These are phyloP conservation scores for Polypedilum pembai DNA, from an alignment of 1,140 invertebrate genomes.

Conservation along the genomic window DNA sequence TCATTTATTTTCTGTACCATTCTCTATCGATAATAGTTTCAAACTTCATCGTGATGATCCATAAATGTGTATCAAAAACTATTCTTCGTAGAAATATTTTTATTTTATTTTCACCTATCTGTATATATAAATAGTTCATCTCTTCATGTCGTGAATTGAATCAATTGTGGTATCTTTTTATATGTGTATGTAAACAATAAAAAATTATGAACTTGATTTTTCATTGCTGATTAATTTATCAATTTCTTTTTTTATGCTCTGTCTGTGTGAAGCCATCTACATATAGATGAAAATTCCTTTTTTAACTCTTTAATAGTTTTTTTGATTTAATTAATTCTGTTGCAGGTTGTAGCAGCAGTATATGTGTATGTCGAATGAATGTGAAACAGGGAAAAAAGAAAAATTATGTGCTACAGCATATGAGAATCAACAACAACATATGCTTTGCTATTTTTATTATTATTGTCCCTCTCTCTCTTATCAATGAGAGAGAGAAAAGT, in stretches of 20 bases:
- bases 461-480: too few relatives aligned
- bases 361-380: too few relatives aligned
- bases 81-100: slow-evolving; percentile 16
- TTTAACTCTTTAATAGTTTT: slow-evolving; percentile 15
- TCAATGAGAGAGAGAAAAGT: too few relatives aligned
- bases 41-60: background rate
- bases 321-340: background rate
- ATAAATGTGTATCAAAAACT: slow-evolving; percentile 19
- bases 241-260: background rate
- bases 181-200: background rate
- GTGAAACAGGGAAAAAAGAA: too few relatives aligned
- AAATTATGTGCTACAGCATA: too few relatives aligned
- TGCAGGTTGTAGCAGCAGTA: background rate
- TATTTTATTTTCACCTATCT: background rate
- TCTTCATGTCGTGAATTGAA: slow-evolving; percentile 9
- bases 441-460: too few relatives aligned
- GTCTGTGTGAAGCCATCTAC: slow-evolving; percentile 15
- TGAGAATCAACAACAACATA: too few relatives aligned
- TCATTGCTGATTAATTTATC: background rate
- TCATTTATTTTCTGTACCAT: too few relatives aligned
- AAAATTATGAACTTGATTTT: background rate
- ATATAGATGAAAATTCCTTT: slow-evolving; percentile 26
- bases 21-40: background rate
- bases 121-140: slow-evolving; percentile 5
- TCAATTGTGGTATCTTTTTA: background rate